A percentile compares a stretch with the other conserved stretches of the same genome.
Conservation (phyloP, 64 coral and sea anemone species). For the Astreopora myriophthalma region DNA sequence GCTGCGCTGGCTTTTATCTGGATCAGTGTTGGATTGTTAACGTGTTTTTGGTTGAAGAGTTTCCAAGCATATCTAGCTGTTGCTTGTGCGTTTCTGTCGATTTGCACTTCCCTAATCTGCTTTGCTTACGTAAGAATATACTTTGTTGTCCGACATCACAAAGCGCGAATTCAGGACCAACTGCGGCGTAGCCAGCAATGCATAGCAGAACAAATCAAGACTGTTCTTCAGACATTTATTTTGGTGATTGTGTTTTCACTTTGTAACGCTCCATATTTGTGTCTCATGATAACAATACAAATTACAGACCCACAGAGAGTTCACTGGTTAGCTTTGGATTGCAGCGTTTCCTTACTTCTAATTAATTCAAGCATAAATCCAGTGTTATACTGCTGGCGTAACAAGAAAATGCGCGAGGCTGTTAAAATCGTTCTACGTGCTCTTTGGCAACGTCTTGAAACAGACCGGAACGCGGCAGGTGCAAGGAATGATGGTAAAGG, state of each 20-base stretch:
- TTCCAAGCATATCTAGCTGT: not conserved
- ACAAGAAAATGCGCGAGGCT: not conserved
- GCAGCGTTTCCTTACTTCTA: not conserved
- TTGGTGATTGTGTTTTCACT: not conserved
- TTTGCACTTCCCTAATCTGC: not conserved
- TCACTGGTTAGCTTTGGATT: not conserved
- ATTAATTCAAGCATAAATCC: not conserved
- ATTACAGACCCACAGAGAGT: not conserved
- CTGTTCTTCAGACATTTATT: not conserved
- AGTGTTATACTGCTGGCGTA: not conserved
- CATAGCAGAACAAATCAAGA: not conserved
- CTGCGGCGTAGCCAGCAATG: not conserved
- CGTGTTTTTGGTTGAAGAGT: not conserved
- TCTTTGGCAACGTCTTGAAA: not conserved
- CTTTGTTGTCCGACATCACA: not conserved
- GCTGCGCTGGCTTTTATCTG: not conserved
- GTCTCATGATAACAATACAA: not conserved
- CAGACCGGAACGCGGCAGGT: not conserved
- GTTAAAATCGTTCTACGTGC: not conserved
- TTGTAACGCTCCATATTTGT: not conserved
- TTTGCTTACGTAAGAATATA: not conserved
- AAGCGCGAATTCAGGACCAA: not conserved
- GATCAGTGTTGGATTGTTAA: not conserved
- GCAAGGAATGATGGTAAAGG: too few relatives aligned
- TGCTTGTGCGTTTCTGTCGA: not conserved